Base-by-base conservation (phyloP, 1,140 invertebrate species). In the Manduca sexta region DNA sequence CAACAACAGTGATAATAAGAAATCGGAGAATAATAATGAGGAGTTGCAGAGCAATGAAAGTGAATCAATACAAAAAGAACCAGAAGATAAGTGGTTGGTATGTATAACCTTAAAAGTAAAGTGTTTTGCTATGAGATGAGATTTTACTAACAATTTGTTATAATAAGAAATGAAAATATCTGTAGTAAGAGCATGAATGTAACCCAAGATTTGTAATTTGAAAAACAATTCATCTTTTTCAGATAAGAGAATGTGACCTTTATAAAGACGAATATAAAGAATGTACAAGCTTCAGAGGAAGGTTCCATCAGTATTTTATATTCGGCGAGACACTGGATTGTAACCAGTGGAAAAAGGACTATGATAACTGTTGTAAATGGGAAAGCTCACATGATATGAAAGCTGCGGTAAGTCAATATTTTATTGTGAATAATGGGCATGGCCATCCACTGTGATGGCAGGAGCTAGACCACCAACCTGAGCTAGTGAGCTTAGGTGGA, bases 281-380 rank as follows among this genome's bases (percentile, higher is more conserved):
- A 49, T 97, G 95, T 69, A 91, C 66, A 47, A 91, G 92, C 56
- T 84, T 93, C 10, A 90, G 83, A 79, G 92, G 86, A 8, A 87
- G 94, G 56, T 95, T 97, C 73, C 91, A 97, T 74, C 95, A 97
- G 75, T 93, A 95, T 69, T 97, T 95, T 72, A 89, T 95, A 37
- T 87, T 87, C 81, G 95, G 95, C 2, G 77, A 94, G 65, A 73
- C 74, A 1, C 33, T 88, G 18, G 91, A 96, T 67, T 97, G 95
- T 67, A 79, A 78, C 2, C 90, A 92, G 54, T 97, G 94, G 94
- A 90, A 93, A 67, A 88, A 70, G 35, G 94, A 96, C 80, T 92
- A 89, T 60, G 64, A 90, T 5, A 93, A 94, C 67, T 97, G 95
- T 74, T 74, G 87, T 43, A 86, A 89, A 60, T 97, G 91, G 89